These are phyloP conservation scores for Albula glossodonta DNA, from an alignment of 2,113 vertebrate genomes.

Conservation along the genomic window DNA sequence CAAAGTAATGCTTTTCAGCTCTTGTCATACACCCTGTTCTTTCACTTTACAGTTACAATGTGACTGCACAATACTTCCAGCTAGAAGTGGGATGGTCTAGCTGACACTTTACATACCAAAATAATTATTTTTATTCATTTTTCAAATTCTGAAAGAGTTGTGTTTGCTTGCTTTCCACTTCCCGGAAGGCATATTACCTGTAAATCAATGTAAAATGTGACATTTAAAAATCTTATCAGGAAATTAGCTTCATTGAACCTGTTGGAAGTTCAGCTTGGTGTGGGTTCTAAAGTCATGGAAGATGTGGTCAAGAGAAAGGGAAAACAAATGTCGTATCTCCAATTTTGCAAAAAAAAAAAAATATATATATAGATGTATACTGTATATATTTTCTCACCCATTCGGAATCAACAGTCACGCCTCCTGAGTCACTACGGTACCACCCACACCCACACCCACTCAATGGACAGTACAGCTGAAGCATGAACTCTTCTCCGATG, in stretches of 20 bases:
- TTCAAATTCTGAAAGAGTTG: not conserved
- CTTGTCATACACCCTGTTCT: not conserved
- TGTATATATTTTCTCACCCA: no score
- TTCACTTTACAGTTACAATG: not conserved
- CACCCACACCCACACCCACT: no score
- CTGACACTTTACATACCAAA: not conserved
- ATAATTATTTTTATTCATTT: not conserved
- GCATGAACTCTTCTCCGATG: no score
- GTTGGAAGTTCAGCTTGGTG: not conserved
- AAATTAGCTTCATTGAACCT: no score
- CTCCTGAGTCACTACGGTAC: no score
- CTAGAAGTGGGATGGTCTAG: not conserved
- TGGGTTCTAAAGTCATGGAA: not conserved
- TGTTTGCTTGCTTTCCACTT: not conserved
- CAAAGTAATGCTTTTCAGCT: not conserved
- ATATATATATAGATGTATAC: no score
- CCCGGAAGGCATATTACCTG: not conserved
- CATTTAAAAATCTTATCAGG: not conserved
- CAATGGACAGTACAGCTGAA: no score
- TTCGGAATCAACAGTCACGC: no score
- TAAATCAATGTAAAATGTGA: not conserved
- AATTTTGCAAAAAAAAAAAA: no score
- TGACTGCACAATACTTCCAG: not conserved
- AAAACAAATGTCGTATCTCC: no score
- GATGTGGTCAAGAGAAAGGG: not conserved